These are phyloP conservation scores for Rhinatrema bivittatum DNA, from an alignment of 2,797 vertebrate species.

Conservation along the genomic window DNA sequence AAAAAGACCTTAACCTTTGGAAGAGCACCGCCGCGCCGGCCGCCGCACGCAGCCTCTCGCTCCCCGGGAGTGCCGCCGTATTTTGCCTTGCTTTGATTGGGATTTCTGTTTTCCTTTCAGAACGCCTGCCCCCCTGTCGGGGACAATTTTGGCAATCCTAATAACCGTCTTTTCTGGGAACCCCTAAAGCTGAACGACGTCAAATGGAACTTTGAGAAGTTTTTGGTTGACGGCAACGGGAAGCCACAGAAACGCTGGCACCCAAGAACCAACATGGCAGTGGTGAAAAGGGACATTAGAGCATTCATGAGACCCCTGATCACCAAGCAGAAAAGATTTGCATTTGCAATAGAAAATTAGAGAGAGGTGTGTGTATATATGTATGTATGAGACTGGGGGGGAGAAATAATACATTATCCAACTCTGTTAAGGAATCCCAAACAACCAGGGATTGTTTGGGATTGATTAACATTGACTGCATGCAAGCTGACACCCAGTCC, in stretches of 20 bases:
- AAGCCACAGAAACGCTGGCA: slow-evolving; percentile 81
- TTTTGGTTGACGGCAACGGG: slow-evolving; percentile 79
- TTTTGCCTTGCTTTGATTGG: too few species aligned
- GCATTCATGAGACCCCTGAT: slow-evolving; percentile 41
- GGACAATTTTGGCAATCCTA: slow-evolving; percentile 59
- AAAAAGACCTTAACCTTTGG: too few species aligned
- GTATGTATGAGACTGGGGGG: too few species aligned
- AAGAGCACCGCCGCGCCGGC: too few species aligned
- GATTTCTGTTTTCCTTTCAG: slow-evolving; percentile 34
- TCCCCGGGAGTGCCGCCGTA: too few species aligned
- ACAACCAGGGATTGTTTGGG: too few species aligned
- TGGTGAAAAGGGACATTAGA: slow-evolving; percentile 59
- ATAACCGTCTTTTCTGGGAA: slow-evolving; percentile 77
- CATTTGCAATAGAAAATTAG: not conserved
- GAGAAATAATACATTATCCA: too few species aligned
- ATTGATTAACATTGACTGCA: too few species aligned
- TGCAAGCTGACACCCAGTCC: too few species aligned
- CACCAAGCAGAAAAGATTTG: not conserved
- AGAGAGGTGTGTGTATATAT: not conserved
- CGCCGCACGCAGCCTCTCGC: too few species aligned
- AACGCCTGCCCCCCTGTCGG: slow-evolving; percentile 77
- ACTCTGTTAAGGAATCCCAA: too few species aligned
- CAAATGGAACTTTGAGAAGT: slow-evolving; percentile 99
- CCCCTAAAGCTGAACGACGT: slow-evolving; percentile 77
- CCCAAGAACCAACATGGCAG: slow-evolving; percentile 55